A percentile compares a stretch with the other conserved stretches of the same genome.
phyloP scores from a whole-genome alignment of 2,888 invertebrate species.

The Willowsia nigromaculata region DNA sequence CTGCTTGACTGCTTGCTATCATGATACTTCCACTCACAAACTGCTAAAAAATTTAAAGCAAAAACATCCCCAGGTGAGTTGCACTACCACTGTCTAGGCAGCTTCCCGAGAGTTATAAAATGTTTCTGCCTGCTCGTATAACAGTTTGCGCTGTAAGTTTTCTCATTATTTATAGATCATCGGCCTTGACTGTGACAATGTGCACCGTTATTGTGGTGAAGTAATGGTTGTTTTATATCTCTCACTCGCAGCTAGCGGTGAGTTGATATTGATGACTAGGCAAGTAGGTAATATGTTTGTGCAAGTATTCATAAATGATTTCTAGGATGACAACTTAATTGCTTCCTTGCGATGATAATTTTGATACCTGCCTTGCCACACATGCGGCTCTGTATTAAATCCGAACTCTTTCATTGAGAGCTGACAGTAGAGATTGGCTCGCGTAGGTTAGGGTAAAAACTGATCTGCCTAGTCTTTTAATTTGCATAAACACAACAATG shows the following conservation, averaged over 20 bases:
- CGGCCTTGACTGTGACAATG: constrained; percentile 33
- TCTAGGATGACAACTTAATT: constrained; percentile 51
- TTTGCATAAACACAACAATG: no score
- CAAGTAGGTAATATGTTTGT: background rate
- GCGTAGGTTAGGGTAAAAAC: background rate
- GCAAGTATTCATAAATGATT: constrained; percentile 9
- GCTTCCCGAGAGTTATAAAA: no score
- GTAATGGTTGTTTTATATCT: background rate
- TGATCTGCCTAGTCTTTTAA: no score
- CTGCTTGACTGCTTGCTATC: background rate
- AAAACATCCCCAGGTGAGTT: constrained; percentile 17
- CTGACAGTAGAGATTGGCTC: no score
- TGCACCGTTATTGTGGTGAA: background rate
- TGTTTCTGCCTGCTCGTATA: background rate
- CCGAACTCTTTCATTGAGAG: no score
- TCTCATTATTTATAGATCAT: background rate
- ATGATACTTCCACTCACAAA: background rate
- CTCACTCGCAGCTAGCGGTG: background rate
- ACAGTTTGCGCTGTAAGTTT: background rate
- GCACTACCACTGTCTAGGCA: no score
- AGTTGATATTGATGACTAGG: constrained; percentile 6
- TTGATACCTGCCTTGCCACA: background rate
- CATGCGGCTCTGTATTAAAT: no score
- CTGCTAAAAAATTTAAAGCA: background rate
- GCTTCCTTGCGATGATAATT: constrained; percentile 26